Evolutionary conservation across 2,797 vertebrate species (phyloP), one percentile per base, ranked within the genome.

Genomic region (Pseudochirops corinnae): DNA sequence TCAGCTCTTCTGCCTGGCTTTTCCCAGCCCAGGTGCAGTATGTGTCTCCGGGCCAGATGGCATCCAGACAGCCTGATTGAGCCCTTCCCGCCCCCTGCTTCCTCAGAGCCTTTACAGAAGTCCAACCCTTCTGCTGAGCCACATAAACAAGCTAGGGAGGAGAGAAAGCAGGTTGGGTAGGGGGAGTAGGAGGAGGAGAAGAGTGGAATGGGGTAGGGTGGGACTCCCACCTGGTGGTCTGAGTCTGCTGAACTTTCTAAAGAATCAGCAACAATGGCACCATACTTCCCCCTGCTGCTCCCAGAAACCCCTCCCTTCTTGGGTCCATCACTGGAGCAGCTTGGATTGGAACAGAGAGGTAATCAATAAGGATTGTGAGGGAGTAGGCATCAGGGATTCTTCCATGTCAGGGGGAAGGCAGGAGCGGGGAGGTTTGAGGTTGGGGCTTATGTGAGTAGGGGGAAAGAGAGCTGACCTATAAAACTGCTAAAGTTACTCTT

Each of bases 401-500:
- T 97, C 98, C 94, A 94, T 97, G 93, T 97, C 98, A 97, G 96
- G 98, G 98, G 96, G 97, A 98, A 98, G 97, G 97, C 97, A 91
- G 97, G 97, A 94, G 93, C 91, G 92, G 97, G 97, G 96, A 97
- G 97, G 96, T 95, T 95, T 95, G 97, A 95, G 97, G 98, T 97
- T 94, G 96, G 97, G 97, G 96, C 10, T 2, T 39, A 24, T 46
- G 94, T 96, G 94, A 96, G 96, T 97, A 95, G 57, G 97, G 95
- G 95, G 96, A 97, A 93, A 96, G 97, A 97, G 97, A 97, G 92
- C 50, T 94, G 56, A 92, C 93, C 92, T 53, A 97, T 98, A 98
- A 99, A 99, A 99, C 96, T 99, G 99, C 98, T 98, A 98, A 99
- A 98, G 98, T 98, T 98, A 98, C 50, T 90, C 33, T 0, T 3